Evolutionary conservation across 2,888 invertebrate species (phyloP).

Genomic region (Caenorhabditis becei): DNA sequence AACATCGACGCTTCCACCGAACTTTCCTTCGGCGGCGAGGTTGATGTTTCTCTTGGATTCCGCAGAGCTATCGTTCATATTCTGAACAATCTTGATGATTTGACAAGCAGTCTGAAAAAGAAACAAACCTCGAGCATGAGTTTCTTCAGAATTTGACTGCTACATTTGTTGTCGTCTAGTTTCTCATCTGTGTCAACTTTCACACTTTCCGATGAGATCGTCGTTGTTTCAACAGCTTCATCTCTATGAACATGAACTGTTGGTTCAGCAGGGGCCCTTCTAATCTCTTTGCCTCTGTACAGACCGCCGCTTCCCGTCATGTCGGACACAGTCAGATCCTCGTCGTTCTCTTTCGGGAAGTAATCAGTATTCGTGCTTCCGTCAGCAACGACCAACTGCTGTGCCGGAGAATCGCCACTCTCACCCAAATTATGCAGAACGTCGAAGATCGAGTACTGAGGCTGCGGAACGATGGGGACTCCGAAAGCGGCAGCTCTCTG

Average conservation of each 20-base stretch:
- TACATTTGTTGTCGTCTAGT: conserved; percentile 67
- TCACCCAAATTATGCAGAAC: conserved; percentile 66
- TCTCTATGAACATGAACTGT: conserved; percentile 57
- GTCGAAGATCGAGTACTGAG: conserved; percentile 57
- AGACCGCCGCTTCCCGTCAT: conserved; percentile 40
- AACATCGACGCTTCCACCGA: conserved; percentile 79
- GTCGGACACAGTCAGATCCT: conserved; percentile 48
- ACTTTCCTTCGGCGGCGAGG: conserved; percentile 68
- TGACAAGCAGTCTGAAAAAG: background rate
- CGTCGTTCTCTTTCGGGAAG: conserved; percentile 57
- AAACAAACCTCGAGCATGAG: conserved; percentile 72
- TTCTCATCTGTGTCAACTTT: conserved; percentile 44
- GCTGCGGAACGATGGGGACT: conserved; percentile 61
- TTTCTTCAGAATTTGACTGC: conserved; percentile 71
- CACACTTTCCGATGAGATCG: conserved; percentile 24
- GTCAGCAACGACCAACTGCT: conserved; percentile 45
- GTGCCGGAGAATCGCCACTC: conserved; percentile 35
- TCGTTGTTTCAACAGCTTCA: conserved; percentile 27
- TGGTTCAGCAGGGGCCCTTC: conserved; percentile 60
- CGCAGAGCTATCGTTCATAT: conserved; percentile 75
- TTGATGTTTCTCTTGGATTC: conserved; percentile 76
- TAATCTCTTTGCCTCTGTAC: conserved; percentile 54
- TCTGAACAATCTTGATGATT: conserved; percentile 73
- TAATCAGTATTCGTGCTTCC: conserved; percentile 48
- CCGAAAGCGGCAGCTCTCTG: conserved; percentile 71